Evolutionary conservation across 2,888 invertebrate genomes (phyloP).

Genomic region (Xanthia icteritia): DNA sequence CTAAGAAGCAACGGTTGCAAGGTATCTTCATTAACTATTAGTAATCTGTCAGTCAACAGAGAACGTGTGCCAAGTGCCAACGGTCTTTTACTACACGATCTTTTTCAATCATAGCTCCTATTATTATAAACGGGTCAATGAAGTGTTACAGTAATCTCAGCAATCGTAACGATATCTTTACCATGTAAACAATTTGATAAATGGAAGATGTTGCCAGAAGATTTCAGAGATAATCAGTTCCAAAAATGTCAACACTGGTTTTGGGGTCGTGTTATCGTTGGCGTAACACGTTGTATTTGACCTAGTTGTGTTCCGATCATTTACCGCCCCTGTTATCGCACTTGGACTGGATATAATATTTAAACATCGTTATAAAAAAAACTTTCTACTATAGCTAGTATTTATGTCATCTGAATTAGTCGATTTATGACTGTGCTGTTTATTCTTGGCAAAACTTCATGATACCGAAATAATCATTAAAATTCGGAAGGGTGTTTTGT

Average conservation of each 20-base stretch:
- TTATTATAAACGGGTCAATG: slow-evolving; percentile 6
- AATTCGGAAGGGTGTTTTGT: background rate
- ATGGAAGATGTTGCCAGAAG: slow-evolving; percentile 27
- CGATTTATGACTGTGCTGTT: background rate
- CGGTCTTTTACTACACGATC: background rate
- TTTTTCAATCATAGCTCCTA: slow-evolving; percentile 16
- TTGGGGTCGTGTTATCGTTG: slow-evolving; percentile 58
- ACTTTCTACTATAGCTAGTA: slow-evolving; percentile 16
- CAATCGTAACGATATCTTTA: background rate
- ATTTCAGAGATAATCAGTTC: slow-evolving; percentile 57
- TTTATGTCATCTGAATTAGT: background rate
- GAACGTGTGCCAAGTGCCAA: slow-evolving; percentile 12
- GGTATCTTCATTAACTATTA: background rate
- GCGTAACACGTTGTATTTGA: slow-evolving; percentile 38
- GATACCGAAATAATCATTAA: background rate
- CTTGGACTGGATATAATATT: slow-evolving; percentile 18
- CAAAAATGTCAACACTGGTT: slow-evolving; percentile 60
- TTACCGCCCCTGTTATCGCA: slow-evolving; percentile 59
- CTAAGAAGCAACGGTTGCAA: background rate
- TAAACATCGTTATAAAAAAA: slow-evolving; percentile 4
- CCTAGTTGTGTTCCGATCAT: slow-evolving; percentile 57
- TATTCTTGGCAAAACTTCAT: background rate
- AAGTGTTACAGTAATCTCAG: background rate
- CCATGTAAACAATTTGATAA: slow-evolving; percentile 12
- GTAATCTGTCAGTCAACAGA: background rate